Evolutionary conservation across 2,797 vertebrate species (phyloP), one percentile per base, ranked within the genome.

Genomic region (Hydrocynus forskahlii): DNA sequence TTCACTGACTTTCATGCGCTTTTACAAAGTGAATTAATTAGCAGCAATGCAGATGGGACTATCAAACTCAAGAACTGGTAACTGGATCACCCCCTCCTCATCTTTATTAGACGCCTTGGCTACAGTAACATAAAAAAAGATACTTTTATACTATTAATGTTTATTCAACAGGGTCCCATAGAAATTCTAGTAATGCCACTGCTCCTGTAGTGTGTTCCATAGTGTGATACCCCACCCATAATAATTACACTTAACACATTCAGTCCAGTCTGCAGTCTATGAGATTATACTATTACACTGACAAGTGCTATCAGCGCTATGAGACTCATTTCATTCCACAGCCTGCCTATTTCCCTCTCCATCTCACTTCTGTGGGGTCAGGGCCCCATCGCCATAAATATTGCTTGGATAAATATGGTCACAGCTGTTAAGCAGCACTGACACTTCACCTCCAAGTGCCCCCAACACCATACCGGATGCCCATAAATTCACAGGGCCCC

Each of bases 401-500:
- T 16, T 21, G 86, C 68, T 85, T 88, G 86, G 87, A 91, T 92
- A 92, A 92, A 91, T 91, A 88, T 88, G 87, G 88, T 87, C 80
- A 81, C 87, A 92, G 89, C 84, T 91, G 89, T 89, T 89, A 86
- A 86, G 80, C 83, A 85, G 81, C 62, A 81, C 85, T 90, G 86
- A 90, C 88, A 89, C 85, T 89, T 91, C 91, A 91, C 90, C 88
- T 91, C 84, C 86, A 89, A 89, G 87, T 90, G 87, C 85, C 89
- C 88, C 89, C 88, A 84, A 86, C 86, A 85, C 80, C 83, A 78
- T 77, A 82, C 77, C 83, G 81, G 78, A 72, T 71, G 62, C 35
- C 55, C 83, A 90, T 92, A 89, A 92, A 89, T 92, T 86, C 68
- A 83, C 74, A 76, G 0, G 2, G 68, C 76, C 66, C 63, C 35